phyloP scores from a whole-genome alignment of 2,797 vertebrate species.

The Anisognathus igniventris region DNA sequence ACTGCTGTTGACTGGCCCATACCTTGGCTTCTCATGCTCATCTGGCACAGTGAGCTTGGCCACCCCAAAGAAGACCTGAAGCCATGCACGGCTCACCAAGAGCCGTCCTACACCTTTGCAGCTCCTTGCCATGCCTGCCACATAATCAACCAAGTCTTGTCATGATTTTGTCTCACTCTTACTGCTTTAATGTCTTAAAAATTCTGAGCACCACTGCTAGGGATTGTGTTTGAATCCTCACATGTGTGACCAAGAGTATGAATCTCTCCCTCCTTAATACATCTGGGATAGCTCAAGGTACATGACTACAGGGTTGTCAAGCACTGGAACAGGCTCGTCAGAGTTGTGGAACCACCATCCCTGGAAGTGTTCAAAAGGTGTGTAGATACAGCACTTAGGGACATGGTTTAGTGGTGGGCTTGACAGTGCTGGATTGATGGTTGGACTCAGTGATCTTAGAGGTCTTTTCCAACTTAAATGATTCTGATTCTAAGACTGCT shows the following conservation, averaged over 20 bases:
- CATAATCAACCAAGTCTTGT: accelerated
- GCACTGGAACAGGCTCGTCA: neutral
- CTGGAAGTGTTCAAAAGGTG: neutral
- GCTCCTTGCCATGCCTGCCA: neutral
- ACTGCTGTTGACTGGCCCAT: neutral
- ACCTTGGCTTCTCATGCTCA: accelerated
- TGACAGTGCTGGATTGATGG: neutral
- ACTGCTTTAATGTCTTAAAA: neutral
- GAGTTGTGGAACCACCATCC: neutral
- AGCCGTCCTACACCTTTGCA: neutral
- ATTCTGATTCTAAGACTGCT: neutral
- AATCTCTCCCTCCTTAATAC: neutral
- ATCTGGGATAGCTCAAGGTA: neutral
- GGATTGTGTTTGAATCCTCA: neutral
- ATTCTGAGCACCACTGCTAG: neutral
- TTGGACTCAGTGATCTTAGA: neutral
- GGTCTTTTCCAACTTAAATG: neutral
- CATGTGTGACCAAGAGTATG: accelerated
- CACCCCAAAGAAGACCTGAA: neutral
- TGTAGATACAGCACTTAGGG: neutral
- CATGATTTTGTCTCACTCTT: neutral
- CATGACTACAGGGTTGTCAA: neutral
- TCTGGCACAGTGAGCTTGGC: neutral
- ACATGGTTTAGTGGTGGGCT: neutral
- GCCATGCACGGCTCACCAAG: neutral